Percentiles rank a stretch among this genome's conserved stretches.
Evolutionary conservation across 2,113 vertebrate genomes (phyloP).

Genomic region (Mixornis gularis): DNA sequence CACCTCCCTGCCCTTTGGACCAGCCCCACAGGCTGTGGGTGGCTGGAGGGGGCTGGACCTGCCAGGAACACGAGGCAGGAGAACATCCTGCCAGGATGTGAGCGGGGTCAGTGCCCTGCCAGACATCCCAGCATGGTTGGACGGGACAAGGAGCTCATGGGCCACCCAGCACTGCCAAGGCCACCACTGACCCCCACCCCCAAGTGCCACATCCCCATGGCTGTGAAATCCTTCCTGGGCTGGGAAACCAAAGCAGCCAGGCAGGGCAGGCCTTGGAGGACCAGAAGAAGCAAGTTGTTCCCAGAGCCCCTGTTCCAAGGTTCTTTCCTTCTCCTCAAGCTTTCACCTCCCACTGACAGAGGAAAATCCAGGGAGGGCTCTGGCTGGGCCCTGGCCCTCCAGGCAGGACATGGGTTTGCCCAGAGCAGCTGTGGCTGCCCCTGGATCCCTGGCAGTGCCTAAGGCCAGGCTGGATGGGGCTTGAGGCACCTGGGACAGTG

Average conservation of each 20-base stretch:
- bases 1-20: neutral
- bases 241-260: neutral
- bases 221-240: neutral
- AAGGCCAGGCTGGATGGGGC: neutral
- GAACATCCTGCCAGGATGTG: rapidly evolving
- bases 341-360: neutral
- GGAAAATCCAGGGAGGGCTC: neutral
- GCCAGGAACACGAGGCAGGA: rapidly evolving
- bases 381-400: neutral
- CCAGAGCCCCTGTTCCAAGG: rapidly evolving
- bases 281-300: neutral
- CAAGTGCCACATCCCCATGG: rapidly evolving
- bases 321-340: neutral
- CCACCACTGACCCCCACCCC: neutral
- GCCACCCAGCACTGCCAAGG: neutral
- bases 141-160: rapidly evolving
- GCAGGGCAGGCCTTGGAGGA: neutral
- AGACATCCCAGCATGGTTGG: rapidly evolving
- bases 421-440: neutral
- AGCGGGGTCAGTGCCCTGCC: neutral
- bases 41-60: rapidly evolving
- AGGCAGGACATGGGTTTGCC: neutral
- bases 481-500: neutral
- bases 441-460: neutral
- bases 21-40: rapidly evolving